phyloP scores from a whole-genome alignment of 2,797 vertebrate genomes.

The Apodemus agrarius region DNA sequence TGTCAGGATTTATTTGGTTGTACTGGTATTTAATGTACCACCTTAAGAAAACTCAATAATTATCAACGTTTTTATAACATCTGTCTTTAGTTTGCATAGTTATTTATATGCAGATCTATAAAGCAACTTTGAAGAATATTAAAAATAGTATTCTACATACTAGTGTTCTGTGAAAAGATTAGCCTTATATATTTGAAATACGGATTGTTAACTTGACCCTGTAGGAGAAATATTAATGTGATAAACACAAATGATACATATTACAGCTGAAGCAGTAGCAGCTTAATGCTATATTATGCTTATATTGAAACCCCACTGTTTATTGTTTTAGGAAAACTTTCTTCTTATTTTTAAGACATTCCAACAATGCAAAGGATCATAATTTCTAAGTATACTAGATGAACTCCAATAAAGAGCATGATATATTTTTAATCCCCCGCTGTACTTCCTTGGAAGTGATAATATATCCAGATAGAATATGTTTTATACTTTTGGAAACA shows the following conservation, averaged over 20 bases:
- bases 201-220: slow-evolving; percentile 17
- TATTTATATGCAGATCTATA: slow-evolving; percentile 16
- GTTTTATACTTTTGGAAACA: neutral
- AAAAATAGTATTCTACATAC: neutral
- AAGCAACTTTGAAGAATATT: neutral
- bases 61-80: neutral
- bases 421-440: neutral
- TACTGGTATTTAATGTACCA: neutral
- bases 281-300: neutral
- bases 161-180: neutral
- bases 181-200: slow-evolving; percentile 48
- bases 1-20: neutral
- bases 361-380: neutral
- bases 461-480: neutral
- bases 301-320: slow-evolving; percentile 1
- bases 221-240: neutral
- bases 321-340: slow-evolving; percentile 41
- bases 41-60: slow-evolving; percentile 20
- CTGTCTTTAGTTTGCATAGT: neutral
- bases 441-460: neutral
- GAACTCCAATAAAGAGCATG: neutral
- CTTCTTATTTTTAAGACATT: neutral
- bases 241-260: neutral
- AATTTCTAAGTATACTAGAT: neutral
- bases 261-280: neutral